Conservation (phyloP, 2,797 vertebrate genomes). For the Falco cherrug region DNA sequence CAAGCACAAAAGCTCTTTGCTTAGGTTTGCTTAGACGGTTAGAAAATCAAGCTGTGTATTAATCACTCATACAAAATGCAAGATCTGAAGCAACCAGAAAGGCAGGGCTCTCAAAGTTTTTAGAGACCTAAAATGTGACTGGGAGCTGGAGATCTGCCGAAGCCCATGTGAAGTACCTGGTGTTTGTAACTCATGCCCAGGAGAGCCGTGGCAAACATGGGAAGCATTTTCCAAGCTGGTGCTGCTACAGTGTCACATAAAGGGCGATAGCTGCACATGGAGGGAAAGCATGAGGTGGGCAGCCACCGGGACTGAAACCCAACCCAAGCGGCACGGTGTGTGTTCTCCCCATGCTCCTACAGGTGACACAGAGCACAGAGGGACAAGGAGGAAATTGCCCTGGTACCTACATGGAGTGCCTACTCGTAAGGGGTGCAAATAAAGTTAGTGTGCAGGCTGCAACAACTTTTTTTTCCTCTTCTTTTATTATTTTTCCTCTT, state of each 20-base stretch:
- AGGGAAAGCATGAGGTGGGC: not conserved
- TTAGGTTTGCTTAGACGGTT: not conserved
- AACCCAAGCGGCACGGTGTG: rapidly evolving
- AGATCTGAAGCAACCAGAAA: not conserved
- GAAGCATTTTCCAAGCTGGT: not conserved
- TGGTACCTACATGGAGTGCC: rapidly evolving
- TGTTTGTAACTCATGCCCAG: not conserved
- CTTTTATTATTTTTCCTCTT: rapidly evolving
- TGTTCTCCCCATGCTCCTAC: not conserved
- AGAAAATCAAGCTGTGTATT: not conserved
- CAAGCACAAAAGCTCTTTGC: not conserved
- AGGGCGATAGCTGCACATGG: not conserved
- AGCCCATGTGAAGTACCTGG: not conserved
- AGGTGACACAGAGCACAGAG: not conserved
- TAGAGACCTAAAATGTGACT: not conserved
- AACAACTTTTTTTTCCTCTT: not conserved
- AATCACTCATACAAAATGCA: not conserved
- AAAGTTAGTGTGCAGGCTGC: not conserved
- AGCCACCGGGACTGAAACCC: not conserved
- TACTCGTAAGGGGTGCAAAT: not conserved
- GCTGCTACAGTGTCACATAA: not conserved
- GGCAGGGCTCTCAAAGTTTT: not conserved
- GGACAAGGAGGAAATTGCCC: not conserved
- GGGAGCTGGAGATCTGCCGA: not conserved
- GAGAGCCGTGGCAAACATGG: rapidly evolving